phyloP scores from a whole-genome alignment of 2,888 invertebrate species.

The Rambutsinella grinnellia region DNA sequence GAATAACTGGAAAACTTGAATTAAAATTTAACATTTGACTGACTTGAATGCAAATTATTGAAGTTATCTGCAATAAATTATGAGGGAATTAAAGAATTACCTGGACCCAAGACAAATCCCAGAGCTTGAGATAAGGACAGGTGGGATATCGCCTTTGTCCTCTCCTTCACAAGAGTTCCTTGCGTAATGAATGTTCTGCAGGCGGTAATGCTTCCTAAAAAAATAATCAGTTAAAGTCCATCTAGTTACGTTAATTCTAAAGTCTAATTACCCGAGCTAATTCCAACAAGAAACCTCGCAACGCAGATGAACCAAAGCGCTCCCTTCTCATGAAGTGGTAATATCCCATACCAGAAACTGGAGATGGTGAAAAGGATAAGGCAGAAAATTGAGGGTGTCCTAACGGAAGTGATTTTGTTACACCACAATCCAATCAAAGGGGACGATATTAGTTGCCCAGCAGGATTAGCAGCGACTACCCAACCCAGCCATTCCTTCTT shows the following conservation, averaged over 20 bases:
- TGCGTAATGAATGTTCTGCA: slow-evolving; percentile 88
- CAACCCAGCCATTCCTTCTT: slow-evolving; percentile 87
- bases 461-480: slow-evolving; percentile 87
- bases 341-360: slow-evolving; percentile 80
- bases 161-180: slow-evolving; percentile 83
- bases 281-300: slow-evolving; percentile 84
- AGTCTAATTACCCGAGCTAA: slow-evolving; percentile 87
- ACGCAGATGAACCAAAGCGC: slow-evolving; percentile 81
- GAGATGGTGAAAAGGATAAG: slow-evolving; percentile 80
- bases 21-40: not conserved
- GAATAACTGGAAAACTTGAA: slow-evolving; percentile 79
- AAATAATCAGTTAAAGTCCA: not conserved
- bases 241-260: not conserved
- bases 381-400: slow-evolving; percentile 80
- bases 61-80: slow-evolving; percentile 12
- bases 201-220: slow-evolving; percentile 83
- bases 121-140: slow-evolving; percentile 87
- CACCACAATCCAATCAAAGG: slow-evolving; percentile 89
- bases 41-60: not conserved
- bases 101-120: slow-evolving; percentile 88
- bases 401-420: slow-evolving; percentile 80
- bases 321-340: slow-evolving; percentile 78
- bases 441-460: slow-evolving; percentile 88
- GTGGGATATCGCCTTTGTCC: slow-evolving; percentile 86
- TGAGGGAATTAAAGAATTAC: slow-evolving; percentile 64